A percentile compares a stretch with the other conserved stretches of the same genome.
Conservation (phyloP, 2,113 vertebrate genomes). For the Spheniscus mendiculus region DNA sequence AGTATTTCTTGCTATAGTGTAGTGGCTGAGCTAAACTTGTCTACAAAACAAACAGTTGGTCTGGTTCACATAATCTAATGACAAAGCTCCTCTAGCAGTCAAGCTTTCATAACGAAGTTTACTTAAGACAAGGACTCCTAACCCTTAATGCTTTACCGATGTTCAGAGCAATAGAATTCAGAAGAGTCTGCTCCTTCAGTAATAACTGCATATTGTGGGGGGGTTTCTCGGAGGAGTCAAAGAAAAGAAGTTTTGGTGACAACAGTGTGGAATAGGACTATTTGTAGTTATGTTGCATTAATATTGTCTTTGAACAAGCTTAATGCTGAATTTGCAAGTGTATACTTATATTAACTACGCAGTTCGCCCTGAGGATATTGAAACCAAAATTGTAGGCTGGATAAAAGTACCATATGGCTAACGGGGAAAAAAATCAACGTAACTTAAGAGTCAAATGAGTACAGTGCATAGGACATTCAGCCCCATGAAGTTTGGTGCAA, state of each 20-base stretch:
- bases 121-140: neutral
- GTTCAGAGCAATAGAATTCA: neutral
- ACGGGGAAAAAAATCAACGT: neutral
- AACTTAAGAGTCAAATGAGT: neutral
- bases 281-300: neutral
- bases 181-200: neutral
- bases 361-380: neutral
- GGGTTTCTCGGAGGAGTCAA: neutral
- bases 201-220: accelerated
- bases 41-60: neutral
- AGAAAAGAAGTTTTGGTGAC: neutral
- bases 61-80: neutral
- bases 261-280: neutral
- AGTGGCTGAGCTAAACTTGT: neutral
- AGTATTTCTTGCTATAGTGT: neutral
- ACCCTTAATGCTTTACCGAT: neutral
- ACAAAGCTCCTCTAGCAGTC: neutral
- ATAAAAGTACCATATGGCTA: neutral
- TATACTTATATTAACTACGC: neutral
- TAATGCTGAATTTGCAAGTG: neutral
- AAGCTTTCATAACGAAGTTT: neutral
- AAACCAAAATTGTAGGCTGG: neutral
- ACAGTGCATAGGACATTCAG: neutral
- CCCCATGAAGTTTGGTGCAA: neutral
- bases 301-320: neutral